phyloP scores from a whole-genome alignment of 2,113 vertebrate species.

The Nymphicus hollandicus region DNA sequence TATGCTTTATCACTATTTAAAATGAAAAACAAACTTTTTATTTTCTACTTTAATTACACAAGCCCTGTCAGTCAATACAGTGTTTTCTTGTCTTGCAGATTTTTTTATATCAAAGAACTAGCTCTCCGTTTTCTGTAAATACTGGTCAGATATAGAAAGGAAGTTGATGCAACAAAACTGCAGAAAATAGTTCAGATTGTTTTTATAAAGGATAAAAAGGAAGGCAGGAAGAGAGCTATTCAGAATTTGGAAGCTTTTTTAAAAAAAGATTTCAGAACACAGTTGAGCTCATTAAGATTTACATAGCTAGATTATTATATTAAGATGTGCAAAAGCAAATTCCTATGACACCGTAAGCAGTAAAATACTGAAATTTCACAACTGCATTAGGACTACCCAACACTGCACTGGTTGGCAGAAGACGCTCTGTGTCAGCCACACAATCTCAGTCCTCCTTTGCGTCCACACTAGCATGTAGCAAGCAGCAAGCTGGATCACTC shows the following conservation, averaged over 20 bases:
- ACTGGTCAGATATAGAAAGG: neutral
- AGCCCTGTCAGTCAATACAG: neutral
- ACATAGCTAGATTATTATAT: neutral
- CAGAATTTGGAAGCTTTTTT: neutral
- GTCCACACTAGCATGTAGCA: neutral
- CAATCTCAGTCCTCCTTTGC: neutral
- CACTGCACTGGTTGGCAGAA: neutral
- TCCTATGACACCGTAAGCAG: neutral
- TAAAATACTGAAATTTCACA: neutral
- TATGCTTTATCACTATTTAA: neutral
- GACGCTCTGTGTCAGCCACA: neutral
- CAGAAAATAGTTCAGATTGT: neutral
- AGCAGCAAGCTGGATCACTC: neutral
- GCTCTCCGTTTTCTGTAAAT: neutral
- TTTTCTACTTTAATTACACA: neutral
- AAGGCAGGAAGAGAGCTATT: neutral
- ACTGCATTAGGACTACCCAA: neutral
- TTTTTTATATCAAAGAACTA: neutral
- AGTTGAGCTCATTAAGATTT: neutral
- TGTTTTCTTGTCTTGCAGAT: fast-evolving
- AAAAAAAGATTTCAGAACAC: neutral
- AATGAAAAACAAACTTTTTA: neutral
- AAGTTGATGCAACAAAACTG: neutral
- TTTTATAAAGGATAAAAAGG: neutral
- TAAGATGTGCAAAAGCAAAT: neutral